Percentiles rank a stretch among this genome's conserved stretches.
phyloP scores from a whole-genome alignment of 2,888 invertebrate genomes.

The Chymomyza amoena region DNA sequence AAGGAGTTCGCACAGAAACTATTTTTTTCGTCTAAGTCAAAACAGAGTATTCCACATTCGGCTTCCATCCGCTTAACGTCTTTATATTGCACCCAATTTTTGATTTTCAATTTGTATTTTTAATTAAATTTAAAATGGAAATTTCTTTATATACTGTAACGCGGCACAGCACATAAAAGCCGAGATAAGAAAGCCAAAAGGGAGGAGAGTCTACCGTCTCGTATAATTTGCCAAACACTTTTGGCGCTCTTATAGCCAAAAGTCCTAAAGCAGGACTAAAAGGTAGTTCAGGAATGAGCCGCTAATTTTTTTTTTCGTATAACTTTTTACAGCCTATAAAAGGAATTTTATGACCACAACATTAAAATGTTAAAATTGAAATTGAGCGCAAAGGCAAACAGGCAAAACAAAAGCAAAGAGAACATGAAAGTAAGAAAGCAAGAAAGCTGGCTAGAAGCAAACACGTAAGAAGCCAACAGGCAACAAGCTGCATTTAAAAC shows the following conservation, averaged over 20 bases:
- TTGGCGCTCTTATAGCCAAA: conserved; percentile 53
- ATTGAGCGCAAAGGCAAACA: conserved; percentile 49
- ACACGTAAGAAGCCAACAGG: conserved; percentile 32
- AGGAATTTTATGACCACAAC: conserved; percentile 72
- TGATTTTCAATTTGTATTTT: conserved; percentile 50
- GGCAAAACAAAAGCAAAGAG: not conserved
- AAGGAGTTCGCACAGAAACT: too few relatives aligned
- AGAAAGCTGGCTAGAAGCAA: conserved; percentile 16
- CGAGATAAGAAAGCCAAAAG: conserved; percentile 22
- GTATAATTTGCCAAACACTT: conserved; percentile 62
- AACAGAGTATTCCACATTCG: too few relatives aligned
- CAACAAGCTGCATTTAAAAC: conserved; percentile 62
- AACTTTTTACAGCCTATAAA: conserved; percentile 68
- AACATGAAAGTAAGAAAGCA: conserved; percentile 45
- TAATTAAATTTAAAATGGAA: conserved; percentile 58
- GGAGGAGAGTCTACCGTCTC: conserved; percentile 23
- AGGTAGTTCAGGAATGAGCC: conserved; percentile 52
- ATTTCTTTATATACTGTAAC: conserved; percentile 37
- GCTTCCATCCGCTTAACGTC: too few relatives aligned
- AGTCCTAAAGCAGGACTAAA: conserved; percentile 55
- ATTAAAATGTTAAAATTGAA: conserved; percentile 70
- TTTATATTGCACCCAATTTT: not conserved
- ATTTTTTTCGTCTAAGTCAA: too few relatives aligned
- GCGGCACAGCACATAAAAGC: conserved; percentile 37
- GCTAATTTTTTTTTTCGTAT: conserved; percentile 46